These are phyloP conservation scores for Caracal caracal DNA, from an alignment of 2,113 vertebrate genomes.

Conservation along the genomic window DNA sequence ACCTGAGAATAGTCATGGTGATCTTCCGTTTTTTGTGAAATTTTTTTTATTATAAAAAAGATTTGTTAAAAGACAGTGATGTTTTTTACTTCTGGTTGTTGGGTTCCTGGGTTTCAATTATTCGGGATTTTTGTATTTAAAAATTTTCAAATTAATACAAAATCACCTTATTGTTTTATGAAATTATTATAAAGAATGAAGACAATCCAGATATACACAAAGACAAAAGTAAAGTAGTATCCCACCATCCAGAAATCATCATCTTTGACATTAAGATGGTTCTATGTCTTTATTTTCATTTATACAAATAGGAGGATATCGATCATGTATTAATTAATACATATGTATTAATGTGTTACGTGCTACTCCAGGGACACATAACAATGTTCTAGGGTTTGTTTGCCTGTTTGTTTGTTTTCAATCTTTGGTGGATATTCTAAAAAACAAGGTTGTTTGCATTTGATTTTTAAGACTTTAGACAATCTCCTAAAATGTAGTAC, in stretches of 20 bases:
- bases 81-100: conserved; percentile 43
- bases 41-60: conserved; percentile 12
- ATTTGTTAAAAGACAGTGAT: background rate
- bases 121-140: background rate
- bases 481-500: background rate
- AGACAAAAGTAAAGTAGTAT: background rate
- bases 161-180: conserved; percentile 28
- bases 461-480: conserved; percentile 28
- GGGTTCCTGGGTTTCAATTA: background rate
- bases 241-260: background rate
- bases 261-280: background rate
- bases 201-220: background rate
- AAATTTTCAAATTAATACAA: background rate
- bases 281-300: background rate
- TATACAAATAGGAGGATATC: background rate
- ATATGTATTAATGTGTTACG: background rate
- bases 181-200: background rate
- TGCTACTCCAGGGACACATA: background rate
- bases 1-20: background rate
- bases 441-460: background rate
- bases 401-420: background rate
- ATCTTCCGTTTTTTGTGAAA: background rate
- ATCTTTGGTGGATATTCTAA: background rate
- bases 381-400: background rate
- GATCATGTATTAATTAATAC: background rate